Evolutionary conservation across 2,888 invertebrate species (phyloP), one percentile per base, ranked within the genome.

Genomic region (Urechis unicinctus): DNA sequence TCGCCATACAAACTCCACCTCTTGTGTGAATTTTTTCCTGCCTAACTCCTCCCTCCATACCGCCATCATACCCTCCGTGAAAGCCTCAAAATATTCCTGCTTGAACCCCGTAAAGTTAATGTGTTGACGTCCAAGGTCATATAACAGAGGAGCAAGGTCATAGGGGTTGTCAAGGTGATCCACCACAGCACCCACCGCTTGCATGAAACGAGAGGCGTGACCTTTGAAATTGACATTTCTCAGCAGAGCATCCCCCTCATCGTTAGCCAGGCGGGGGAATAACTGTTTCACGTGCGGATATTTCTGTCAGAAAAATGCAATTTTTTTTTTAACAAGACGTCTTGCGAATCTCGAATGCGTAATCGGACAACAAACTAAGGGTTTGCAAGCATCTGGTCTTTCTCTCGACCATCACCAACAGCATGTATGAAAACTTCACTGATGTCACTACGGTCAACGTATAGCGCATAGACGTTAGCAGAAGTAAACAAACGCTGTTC

Each of bases 181-280:
- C 1, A 70, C 64, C 1, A 66, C 67, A 1, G 69, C 68, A 1
- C 66, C 66, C 22, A 68, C 64, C 6, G 66, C 66, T 48, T 68
- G 68, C 65, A 68, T 66, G 50, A 68, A 68, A n/a, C 68, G 52
- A 17, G 66, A 62, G 17, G 68, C 68, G 44, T 68, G 68, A 3
- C 66, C 65, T 42, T 58, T 61, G 43, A 68, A 67, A 25, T 61
- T 56, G 1, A 49, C 45, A 49, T 68, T 60, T 1, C 50, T 50
- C 30, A 63, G 13, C 42, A 67, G 51, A 13, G 6, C 13, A 1
- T 42, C 56, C 13, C 64, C 61, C 13, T 62, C 64, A 24, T 62
- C 61, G 31, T 58, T 51, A 36, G 63, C 61, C 17, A 56, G 55
- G 51, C 55, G 66, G 2, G 66, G 65, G 52, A 68, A 68, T 17